phyloP scores from a whole-genome alignment of 2,113 vertebrate genomes.

The Gymnorhina tibicen region DNA sequence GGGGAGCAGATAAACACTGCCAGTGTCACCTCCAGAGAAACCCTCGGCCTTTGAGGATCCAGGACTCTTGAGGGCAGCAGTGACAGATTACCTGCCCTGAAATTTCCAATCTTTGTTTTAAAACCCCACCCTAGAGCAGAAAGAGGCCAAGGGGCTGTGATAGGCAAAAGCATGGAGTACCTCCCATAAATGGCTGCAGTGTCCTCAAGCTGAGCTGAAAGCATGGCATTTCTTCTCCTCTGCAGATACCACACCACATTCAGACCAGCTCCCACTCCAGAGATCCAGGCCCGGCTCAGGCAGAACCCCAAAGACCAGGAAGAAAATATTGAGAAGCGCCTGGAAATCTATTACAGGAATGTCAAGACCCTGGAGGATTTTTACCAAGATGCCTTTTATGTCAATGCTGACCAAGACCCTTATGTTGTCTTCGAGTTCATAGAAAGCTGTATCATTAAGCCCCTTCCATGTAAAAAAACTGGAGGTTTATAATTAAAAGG shows the following conservation, averaged over 20 bases:
- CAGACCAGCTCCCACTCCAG: conserved; percentile 74
- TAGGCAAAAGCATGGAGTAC: background rate
- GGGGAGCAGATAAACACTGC: background rate
- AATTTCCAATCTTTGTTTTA: background rate
- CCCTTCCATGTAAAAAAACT: conserved; percentile 49
- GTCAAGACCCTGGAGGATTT: conserved; percentile 63
- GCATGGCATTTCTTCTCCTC: background rate
- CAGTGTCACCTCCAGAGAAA: background rate
- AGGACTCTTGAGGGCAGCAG: background rate
- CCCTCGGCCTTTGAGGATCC: background rate
- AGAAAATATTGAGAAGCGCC: conserved; percentile 28
- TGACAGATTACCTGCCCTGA: background rate
- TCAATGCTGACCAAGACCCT: conserved; percentile 89
- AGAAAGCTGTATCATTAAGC: conserved; percentile 80
- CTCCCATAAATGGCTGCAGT: background rate
- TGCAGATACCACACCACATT: conserved; percentile 81
- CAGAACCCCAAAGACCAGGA: conserved; percentile 76
- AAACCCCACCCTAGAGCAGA: background rate
- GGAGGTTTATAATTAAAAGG: background rate
- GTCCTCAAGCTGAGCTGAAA: background rate
- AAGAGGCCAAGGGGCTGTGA: background rate
- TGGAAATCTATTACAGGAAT: conserved; percentile 69
- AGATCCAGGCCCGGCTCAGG: conserved; percentile 78
- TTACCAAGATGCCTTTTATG: conserved; percentile 69
- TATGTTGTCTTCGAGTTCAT: conserved; percentile 82